Conservation (phyloP, 2,113 vertebrate genomes). For the Microcebus tavaratra region DNA sequence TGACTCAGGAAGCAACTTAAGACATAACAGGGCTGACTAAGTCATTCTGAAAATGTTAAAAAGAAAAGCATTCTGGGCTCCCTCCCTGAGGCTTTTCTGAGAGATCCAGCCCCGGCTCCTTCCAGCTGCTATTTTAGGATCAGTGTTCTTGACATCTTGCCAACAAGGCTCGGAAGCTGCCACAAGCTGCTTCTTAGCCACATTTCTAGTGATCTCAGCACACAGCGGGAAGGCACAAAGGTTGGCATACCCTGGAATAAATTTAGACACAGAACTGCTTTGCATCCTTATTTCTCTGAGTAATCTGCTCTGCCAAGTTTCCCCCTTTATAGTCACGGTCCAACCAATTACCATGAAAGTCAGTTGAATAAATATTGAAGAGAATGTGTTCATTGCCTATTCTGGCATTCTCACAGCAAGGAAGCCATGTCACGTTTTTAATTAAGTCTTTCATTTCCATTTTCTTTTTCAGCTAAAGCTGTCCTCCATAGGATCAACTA, state of each 20-base stretch:
- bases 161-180: no score
- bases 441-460: constrained; percentile 63
- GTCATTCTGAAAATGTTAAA: background rate
- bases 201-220: background rate
- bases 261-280: constrained; percentile 28
- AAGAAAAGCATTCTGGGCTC: background rate
- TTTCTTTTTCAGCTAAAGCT: constrained; percentile 37
- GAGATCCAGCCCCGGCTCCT: background rate
- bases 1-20: constrained; percentile 51
- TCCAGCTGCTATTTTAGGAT: background rate
- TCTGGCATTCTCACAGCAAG: constrained; percentile 61
- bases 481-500: constrained; percentile 33
- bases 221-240: background rate
- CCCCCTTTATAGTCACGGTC: constrained; percentile 62
- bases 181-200: background rate
- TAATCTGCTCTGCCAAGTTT: constrained; percentile 59
- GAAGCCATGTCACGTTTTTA: constrained; percentile 50
- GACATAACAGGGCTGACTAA: background rate
- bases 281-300: constrained; percentile 46
- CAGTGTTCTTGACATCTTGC: background rate
- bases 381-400: constrained; percentile 73
- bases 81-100: background rate
- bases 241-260: background rate
- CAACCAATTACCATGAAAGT: constrained; percentile 71
- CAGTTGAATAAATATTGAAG: constrained; percentile 75